Conservation (phyloP, 2,113 vertebrate species). For the rat (Rattus norvegicus) region GRCr8 NC_086022.1:169810001-169810500, state of each 20-base stretch:
- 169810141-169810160: neutral
- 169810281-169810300: too few species aligned
- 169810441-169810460: too few species aligned
- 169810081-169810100: neutral
- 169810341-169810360: too few species aligned
- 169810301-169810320: too few species aligned
- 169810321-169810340: too few species aligned
- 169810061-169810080: neutral
- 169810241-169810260: too few species aligned
- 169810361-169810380: neutral
- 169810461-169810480: neutral
- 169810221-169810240: too few species aligned
- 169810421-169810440: neutral
- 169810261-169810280: neutral
- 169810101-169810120: neutral
- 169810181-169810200: neutral
- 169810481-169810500: neutral
- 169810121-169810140: neutral
- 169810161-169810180: neutral
- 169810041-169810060: neutral
- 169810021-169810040: neutral
- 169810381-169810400: neutral
- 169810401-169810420: neutral
- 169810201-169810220: neutral
- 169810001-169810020: neutral